These are phyloP conservation scores for Trichechus manatus DNA, from an alignment of 2,113 vertebrate species.

Conservation along the genomic window DNA sequence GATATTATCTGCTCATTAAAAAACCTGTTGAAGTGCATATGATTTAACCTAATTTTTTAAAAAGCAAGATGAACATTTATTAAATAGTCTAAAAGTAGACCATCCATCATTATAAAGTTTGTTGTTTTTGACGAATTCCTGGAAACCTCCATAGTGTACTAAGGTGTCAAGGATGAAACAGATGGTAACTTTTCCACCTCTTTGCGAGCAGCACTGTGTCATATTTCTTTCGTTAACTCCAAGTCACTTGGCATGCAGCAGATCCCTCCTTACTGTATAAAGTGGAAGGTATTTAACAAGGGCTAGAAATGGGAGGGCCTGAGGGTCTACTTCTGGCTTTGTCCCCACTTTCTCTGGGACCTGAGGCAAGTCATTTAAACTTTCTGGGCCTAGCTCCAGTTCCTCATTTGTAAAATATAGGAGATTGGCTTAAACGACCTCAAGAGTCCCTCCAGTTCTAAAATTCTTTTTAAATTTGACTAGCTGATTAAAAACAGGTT, in stretches of 20 bases:
- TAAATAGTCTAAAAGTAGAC: conserved; percentile 54
- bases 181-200: neutral
- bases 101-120: neutral
- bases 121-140: conserved; percentile 17
- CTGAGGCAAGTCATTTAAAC: conserved; percentile 44
- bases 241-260: neutral
- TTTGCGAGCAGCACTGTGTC: neutral
- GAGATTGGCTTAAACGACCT: neutral
- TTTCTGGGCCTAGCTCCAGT: conserved; percentile 8
- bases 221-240: neutral
- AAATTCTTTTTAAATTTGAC: conserved; percentile 56
- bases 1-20: conserved; percentile 1
- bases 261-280: neutral
- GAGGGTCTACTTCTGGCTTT: conserved; percentile 18
- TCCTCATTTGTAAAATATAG: conserved; percentile 55
- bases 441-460: conserved; percentile 17
- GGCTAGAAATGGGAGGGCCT: neutral
- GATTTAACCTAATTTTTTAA: neutral
- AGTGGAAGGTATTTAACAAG: neutral
- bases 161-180: neutral
- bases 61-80: neutral
- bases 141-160: neutral
- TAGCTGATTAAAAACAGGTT: conserved; percentile 69
- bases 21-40: neutral
- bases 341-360: conserved; percentile 19